Conservation (phyloP, 2,797 vertebrate species). For the Buphagus erythrorhynchus region DNA sequence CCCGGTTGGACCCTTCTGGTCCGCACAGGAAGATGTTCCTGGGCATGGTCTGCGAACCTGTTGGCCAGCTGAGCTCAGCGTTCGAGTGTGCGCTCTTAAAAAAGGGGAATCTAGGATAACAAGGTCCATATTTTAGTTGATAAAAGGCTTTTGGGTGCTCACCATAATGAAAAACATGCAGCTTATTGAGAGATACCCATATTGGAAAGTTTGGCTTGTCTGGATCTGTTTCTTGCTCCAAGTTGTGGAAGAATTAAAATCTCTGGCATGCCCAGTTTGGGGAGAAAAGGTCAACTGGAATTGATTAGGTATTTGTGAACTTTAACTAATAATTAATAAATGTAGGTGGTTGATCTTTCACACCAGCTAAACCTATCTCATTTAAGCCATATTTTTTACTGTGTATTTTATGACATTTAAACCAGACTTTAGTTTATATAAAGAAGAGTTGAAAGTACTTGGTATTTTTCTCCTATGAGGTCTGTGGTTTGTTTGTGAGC, state of each 20-base stretch:
- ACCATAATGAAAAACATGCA: rapidly evolving
- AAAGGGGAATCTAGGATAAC: not conserved
- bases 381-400: not conserved
- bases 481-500: not conserved
- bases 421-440: not conserved
- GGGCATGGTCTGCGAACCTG: rapidly evolving
- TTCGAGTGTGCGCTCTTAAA: rapidly evolving
- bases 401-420: not conserved
- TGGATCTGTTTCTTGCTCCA: not conserved
- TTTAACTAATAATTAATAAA: not conserved
- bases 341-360: not conserved
- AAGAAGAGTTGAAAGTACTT: not conserved
- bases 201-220: not conserved
- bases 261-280: not conserved
- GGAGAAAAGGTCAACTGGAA: not conserved
- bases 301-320: not conserved
- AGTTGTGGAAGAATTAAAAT: not conserved
- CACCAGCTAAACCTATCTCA: not conserved
- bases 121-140: rapidly evolving
- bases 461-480: not conserved
- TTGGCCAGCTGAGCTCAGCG: not conserved
- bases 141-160: not conserved
- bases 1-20: not conserved
- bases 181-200: rapidly evolving
- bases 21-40: not conserved